phyloP scores from a whole-genome alignment of 1,140 invertebrate species.

The Drosophila sechellia region DNA sequence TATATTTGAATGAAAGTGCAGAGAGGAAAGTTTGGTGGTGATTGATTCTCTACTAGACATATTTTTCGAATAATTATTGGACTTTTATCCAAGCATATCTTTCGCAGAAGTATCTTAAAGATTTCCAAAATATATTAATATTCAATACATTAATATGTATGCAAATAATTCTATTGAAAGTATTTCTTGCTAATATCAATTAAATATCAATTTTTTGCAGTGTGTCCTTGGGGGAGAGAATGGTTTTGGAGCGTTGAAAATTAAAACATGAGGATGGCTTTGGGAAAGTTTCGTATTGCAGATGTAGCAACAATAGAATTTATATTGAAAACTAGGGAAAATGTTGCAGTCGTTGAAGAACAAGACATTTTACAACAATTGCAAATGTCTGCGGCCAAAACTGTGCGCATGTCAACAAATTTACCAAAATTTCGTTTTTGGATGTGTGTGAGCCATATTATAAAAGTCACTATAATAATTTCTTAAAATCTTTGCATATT shows the following conservation, averaged over 20 bases:
- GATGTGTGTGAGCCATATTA: slow-evolving; percentile 54
- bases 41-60: too few relatives aligned
- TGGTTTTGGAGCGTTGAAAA: slow-evolving; percentile 30
- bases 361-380: slow-evolving; percentile 71
- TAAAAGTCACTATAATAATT: slow-evolving; percentile 81
- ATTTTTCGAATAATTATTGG: not conserved
- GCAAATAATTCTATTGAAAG: too few relatives aligned
- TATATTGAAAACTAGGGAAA: slow-evolving; percentile 56
- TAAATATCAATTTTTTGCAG: not conserved
- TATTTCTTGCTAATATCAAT: too few relatives aligned
- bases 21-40: not conserved
- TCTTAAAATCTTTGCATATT: slow-evolving; percentile 77
- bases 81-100: too few relatives aligned
- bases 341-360: slow-evolving; percentile 54
- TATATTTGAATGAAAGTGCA: slow-evolving; percentile 37
- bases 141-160: too few relatives aligned
- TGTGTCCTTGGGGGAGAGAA: not conserved
- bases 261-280: slow-evolving; percentile 38
- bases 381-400: slow-evolving; percentile 64
- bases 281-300: slow-evolving; percentile 62
- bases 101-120: not conserved
- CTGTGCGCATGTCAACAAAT: slow-evolving; percentile 79
- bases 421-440: slow-evolving; percentile 48
- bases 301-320: slow-evolving; percentile 63
- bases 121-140: not conserved